phyloP scores from a whole-genome alignment of 2,888 invertebrate species.

The Agriopis leucophaearia region DNA sequence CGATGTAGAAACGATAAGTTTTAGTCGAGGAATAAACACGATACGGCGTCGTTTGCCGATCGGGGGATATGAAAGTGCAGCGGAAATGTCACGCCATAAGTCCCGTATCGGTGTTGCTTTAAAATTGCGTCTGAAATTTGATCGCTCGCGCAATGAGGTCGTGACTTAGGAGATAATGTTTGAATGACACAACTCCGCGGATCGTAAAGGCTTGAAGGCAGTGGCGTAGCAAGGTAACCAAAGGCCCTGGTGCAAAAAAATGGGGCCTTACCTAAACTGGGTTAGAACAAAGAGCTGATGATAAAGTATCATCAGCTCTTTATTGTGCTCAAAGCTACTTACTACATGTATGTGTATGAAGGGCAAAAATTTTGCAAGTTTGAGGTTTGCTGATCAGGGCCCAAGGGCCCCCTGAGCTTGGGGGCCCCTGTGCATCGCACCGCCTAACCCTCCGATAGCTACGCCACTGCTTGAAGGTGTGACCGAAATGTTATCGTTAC shows the following conservation, averaged over 20 bases:
- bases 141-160: conserved; percentile 10
- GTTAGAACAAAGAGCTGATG: too few relatives aligned
- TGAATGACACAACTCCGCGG: conserved; percentile 3
- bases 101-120: conserved; percentile 24
- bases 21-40: conserved; percentile 67
- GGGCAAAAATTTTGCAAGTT: too few relatives aligned
- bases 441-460: too few relatives aligned
- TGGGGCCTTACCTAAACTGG: too few relatives aligned
- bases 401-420: too few relatives aligned
- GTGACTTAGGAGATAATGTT: neutral
- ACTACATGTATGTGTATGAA: too few relatives aligned
- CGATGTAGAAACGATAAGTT: conserved; percentile 76
- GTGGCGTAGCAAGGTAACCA: too few relatives aligned
- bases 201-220: conserved; percentile 15
- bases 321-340: too few relatives aligned
- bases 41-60: conserved; percentile 60
- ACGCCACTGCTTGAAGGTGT: neutral
- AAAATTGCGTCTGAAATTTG: conserved; percentile 25
- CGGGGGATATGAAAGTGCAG: conserved; percentile 36
- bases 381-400: too few relatives aligned
- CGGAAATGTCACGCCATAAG: conserved; percentile 31
- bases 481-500: neutral
- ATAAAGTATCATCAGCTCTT: too few relatives aligned
- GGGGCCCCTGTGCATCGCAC: too few relatives aligned
- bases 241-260: too few relatives aligned